Base-by-base conservation (phyloP, 2,888 invertebrate genomes). In the Tachina grossa region DNA sequence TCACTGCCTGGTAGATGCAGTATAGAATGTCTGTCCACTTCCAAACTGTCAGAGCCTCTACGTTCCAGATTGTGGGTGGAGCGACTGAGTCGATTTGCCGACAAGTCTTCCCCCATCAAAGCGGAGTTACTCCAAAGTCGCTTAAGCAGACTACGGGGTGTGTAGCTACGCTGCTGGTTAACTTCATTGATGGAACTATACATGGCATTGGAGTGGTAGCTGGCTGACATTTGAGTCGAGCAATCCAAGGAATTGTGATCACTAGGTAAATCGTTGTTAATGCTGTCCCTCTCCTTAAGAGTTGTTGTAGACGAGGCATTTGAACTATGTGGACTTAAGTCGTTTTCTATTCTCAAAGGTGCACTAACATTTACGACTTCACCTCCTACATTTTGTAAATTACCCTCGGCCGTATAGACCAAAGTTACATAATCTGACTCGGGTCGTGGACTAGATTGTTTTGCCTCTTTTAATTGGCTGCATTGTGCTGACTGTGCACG, bases 1-100 rank as follows among this genome's bases (percentile, higher is more conserved):
- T 96, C 96, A 88, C 97, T 97, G 13, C 97, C 96, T 92, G 96
- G 96, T 90, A 96, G 96, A 89, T 96, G 96, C 83, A 95, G 93
- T 22, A 93, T 90, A 82, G 91, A 91, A 81, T 92, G 91, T 0
- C 92, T 90, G 79, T 92, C 92, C 90, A 92, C 91, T 71, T 92
- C 93, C 3, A 90, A 90, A 2, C 91, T 91, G 83, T 92, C 92
- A 2, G 92, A 92, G 5, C 92, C 91, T 1, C 92, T 88, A 0
- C 93, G 89, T 84, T 92, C 92, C 2, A 83, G 16, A 66, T 76
- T 83, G 8, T 72, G 82, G 83, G 88, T 66, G 6, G 85, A 85
- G 49, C 83, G 85, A 55, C 75, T 83, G 10, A 89, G 87, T 22
- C 87, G 88, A 78, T 87, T 88, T 1, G 69, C 59, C 1, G 87